These are phyloP conservation scores for Coreoperca whiteheadi DNA, from an alignment of 2,113 vertebrate species.

Conservation along the genomic window DNA sequence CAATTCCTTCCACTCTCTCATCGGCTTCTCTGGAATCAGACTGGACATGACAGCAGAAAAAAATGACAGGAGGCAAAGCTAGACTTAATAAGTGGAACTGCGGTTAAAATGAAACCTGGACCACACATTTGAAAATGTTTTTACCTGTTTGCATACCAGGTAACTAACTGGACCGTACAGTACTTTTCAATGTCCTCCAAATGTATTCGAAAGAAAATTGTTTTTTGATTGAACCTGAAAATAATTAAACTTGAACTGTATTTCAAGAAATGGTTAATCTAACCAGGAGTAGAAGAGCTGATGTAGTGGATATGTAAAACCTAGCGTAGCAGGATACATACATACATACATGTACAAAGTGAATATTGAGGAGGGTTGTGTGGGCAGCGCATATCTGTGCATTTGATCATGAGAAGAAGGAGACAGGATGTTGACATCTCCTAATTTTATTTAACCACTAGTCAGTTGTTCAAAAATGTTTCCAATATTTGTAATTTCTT, in stretches of 20 bases:
- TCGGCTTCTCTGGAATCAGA: conserved; percentile 88
- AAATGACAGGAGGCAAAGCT: conserved; percentile 24
- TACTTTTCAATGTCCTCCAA: neutral
- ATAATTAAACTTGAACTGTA: neutral
- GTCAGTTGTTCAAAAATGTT: conserved; percentile 30
- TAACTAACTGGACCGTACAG: neutral
- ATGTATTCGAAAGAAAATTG: neutral
- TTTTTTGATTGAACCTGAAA: neutral
- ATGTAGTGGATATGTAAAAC: neutral
- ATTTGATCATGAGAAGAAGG: conserved; percentile 44
- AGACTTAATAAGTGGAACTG: neutral
- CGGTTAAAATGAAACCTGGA: neutral
- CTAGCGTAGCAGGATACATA: neutral
- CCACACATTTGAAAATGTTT: conserved; percentile 16
- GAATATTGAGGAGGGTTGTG: neutral
- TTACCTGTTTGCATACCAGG: neutral
- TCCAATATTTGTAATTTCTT: conserved; percentile 16
- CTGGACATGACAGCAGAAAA: conserved; percentile 77
- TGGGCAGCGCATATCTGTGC: neutral
- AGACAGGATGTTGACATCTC: conserved; percentile 42
- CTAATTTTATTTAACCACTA: conserved; percentile 51
- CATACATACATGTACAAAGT: neutral
- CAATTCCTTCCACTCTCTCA: conserved; percentile 92
- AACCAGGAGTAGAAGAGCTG: neutral
- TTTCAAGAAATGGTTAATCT: neutral